phyloP scores from a whole-genome alignment of 2,888 invertebrate species.

The Litoditis marina region DNA sequence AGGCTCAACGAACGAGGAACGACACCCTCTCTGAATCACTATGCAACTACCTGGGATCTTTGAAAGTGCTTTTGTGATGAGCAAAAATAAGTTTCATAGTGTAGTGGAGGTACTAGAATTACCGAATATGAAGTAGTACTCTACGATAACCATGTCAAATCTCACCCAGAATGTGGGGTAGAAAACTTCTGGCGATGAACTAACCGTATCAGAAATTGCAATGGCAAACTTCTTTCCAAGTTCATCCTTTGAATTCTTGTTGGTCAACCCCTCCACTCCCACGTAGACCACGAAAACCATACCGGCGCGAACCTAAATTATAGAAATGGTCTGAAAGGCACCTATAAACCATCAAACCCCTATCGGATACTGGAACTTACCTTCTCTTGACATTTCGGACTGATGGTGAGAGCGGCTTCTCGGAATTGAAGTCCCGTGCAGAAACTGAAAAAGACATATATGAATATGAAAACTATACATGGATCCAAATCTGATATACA shows the following conservation, averaged over 20 bases:
- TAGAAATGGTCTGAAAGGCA: background rate
- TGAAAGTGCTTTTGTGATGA: no score
- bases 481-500: no score
- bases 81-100: no score
- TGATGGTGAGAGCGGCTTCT: conserved; percentile 86
- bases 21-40: no score
- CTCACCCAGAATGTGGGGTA: no score
- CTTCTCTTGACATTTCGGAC: conserved; percentile 78
- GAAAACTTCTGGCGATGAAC: conserved; percentile 66
- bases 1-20: no score
- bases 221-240: conserved; percentile 80
- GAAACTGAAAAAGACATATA: conserved; percentile 69
- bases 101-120: no score
- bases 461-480: no score
- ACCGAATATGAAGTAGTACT: no score
- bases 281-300: conserved; percentile 96
- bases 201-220: conserved; percentile 93
- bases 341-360: background rate
- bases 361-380: conserved; percentile 67
- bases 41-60: no score
- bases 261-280: conserved; percentile 81
- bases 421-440: conserved; percentile 97
- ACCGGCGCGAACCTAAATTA: conserved; percentile 63
- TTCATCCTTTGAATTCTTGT: conserved; percentile 80
- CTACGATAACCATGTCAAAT: no score